Base-by-base conservation (phyloP, 2,113 vertebrate genomes). In the Perca schrenkii region DNA sequence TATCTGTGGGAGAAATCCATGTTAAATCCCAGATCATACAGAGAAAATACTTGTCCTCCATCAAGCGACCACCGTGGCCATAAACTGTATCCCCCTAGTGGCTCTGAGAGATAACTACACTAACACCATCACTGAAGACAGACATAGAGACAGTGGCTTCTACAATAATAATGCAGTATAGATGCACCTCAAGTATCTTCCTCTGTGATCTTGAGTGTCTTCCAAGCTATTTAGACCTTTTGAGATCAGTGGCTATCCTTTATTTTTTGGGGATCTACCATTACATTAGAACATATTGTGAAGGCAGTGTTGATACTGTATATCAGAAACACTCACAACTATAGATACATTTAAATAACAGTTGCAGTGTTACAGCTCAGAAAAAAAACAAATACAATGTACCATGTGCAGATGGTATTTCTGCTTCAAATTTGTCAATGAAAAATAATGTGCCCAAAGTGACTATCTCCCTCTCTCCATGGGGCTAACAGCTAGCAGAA, bases 401-500 rank as follows among this genome's bases (percentile, higher is more conserved):
- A 62, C 17, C 6, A 28, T 71, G 49, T 77, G 64, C 70, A 84
- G 73, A 87, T 74, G 56, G 54, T 61, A 40, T 65, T 70, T 61
- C 67, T 88, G 77, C 57, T 50, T 84, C 83, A n/a, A 74, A 79
- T 85, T 69, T 77, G 63, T 91, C 73, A 86, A 83, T 88, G 79
- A 86, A 81, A 77, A 86, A 83, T 80, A 63, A 76, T 78, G 62
- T 84, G 74, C 80, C 61, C 79, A 79, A 79, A 86, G 78, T 84
- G 74, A 74, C 71, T 80, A 57, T 86, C 67, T 90, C 49, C 34
- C 72, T 83, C 89, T 77, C 90, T 82, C 82, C 74, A 88, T 88
- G 89, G 72, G 87, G 87, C 86, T 81, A 90, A 82, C 87, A 86
- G 89, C 83, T 86, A 91, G 88, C 92, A 94, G 90, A 94, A 93